Evolutionary conservation across 2,113 vertebrate genomes (phyloP).

Genomic region (Tinamus guttatus): DNA sequence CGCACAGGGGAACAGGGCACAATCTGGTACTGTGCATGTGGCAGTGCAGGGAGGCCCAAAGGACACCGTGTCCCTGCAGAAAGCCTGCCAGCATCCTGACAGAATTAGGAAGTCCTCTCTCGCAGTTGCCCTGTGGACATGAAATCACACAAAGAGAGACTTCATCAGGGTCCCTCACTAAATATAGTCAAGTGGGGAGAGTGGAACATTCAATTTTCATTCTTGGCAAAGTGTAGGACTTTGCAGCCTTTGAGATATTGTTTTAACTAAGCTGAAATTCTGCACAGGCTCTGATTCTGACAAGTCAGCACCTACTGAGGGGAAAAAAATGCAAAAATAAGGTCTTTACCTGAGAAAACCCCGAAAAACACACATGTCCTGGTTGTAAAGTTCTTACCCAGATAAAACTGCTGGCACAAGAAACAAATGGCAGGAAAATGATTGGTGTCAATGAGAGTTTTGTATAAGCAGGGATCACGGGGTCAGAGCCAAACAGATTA

Average conservation of each 20-base stretch:
- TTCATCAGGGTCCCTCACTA: slow-evolving; percentile 68
- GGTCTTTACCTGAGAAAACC: slow-evolving; percentile 62
- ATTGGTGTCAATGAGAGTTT: slow-evolving; percentile 8
- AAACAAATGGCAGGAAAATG: slow-evolving; percentile 15
- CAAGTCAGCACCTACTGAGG: slow-evolving; percentile 38
- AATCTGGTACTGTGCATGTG: not conserved
- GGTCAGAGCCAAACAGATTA: not conserved
- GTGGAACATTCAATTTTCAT: slow-evolving; percentile 68
- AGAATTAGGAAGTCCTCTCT: slow-evolving; percentile 71
- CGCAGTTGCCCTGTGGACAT: slow-evolving; percentile 60
- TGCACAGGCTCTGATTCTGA: not conserved
- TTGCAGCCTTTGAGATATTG: slow-evolving; percentile 67
- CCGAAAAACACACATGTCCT: not conserved
- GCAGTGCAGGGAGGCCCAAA: not conserved
- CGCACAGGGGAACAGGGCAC: accelerated
- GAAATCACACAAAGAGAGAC: slow-evolving; percentile 69
- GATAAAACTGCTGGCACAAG: slow-evolving; percentile 19
- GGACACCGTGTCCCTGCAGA: not conserved
- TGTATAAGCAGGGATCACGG: not conserved
- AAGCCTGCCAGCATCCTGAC: slow-evolving; percentile 64
- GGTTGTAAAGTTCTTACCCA: not conserved
- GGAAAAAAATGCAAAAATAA: slow-evolving; percentile 16
- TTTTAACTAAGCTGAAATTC: slow-evolving; percentile 63
- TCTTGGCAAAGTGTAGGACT: slow-evolving; percentile 48
- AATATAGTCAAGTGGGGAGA: slow-evolving; percentile 67